Conservation (phyloP, 2,888 invertebrate species). For the Lordiphosa andalusiaca region DNA sequence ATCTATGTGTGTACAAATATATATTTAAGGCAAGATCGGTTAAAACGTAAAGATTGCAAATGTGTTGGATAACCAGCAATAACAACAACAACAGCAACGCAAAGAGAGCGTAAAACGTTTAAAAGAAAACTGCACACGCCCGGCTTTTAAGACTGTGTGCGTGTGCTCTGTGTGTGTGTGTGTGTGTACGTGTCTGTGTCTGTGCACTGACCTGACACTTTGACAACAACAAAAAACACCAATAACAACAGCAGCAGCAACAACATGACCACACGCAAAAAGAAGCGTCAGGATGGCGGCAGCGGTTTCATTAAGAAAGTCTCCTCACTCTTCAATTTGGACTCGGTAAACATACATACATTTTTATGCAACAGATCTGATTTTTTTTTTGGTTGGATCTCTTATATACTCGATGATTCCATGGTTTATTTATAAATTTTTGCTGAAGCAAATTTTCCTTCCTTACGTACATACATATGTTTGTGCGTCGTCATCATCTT, state of each 20-base stretch:
- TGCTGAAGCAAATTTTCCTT: conserved; percentile 36
- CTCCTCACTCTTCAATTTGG: conserved; percentile 92
- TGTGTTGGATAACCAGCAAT: conserved; percentile 3
- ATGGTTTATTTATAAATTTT: conserved; percentile 74
- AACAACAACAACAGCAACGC: conserved; percentile 10
- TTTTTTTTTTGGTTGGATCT: too few relatives aligned
- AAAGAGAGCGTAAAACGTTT: conserved; percentile 11
- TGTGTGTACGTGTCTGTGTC: conserved; percentile 19
- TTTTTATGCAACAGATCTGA: conserved; percentile 29
- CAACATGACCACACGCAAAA: conserved; percentile 84
- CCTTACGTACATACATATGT: conserved; percentile 21
- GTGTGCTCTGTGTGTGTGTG: conserved; percentile 30
- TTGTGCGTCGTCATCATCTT: conserved; percentile 25
- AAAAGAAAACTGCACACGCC: conserved; percentile 11
- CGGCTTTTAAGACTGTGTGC: conserved; percentile 32
- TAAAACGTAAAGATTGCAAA: background rate
- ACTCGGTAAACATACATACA: conserved; percentile 83
- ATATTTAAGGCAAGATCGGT: conserved; percentile 11
- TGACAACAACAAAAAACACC: conserved; percentile 31
- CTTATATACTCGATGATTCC: conserved; percentile 65
- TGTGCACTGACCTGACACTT: conserved; percentile 12
- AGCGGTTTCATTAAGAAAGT: conserved; percentile 91
- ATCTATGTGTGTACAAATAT: background rate
- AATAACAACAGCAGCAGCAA: conserved; percentile 31
- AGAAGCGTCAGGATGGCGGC: conserved; percentile 83